Base-by-base conservation (phyloP, 2,797 vertebrate species). In the Mormyrops boulengeri region DNA sequence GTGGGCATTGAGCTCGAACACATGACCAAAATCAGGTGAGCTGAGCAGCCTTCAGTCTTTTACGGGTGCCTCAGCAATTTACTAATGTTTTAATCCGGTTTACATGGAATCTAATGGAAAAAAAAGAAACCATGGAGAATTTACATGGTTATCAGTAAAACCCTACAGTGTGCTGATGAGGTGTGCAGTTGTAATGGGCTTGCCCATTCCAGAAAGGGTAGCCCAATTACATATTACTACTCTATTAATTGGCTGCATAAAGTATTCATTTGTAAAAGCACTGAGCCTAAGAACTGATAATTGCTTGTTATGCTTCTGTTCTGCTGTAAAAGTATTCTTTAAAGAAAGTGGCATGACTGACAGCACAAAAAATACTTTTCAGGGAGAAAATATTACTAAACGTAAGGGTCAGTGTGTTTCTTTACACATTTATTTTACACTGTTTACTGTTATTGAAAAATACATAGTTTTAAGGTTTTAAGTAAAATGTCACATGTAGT, bases 1-100 rank as follows among this genome's bases (percentile, higher is more conserved):
- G 97, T 95, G 53, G 99, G 97, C 92, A 91, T 99, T 88, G 99
- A 99, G 93, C 97, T 97, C 93, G 97, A 95, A 94, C 96, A 95
- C 90, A 95, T 99, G 95, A 97, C 98, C 91, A 98, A 98, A 95
- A 96, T 99, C 95, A 99, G 98, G 99, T 99, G 94, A 94, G 53
- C 49, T 50, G 30, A 60, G 57, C 85, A 34, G 22, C 49, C 4
- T 55, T 4, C 30, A 34, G 26, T 26, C 4, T 34, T 87, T 14
- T 57, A 19, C 0, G 17, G 85, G 52, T 38, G 34, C 5, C 17
- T 87, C 34, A 17, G 30, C 26, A 41, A 12, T 57, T 14, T 55
- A 17, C 41, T 87, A 22, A 55, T 38, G 19, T n/a, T 85, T 50
- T 84, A 84, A 44, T 22, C 30, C 2, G 0, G 8, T 57, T 55